phyloP scores from a whole-genome alignment of 1,140 invertebrate genomes.

The Berghia stephanieae region DNA sequence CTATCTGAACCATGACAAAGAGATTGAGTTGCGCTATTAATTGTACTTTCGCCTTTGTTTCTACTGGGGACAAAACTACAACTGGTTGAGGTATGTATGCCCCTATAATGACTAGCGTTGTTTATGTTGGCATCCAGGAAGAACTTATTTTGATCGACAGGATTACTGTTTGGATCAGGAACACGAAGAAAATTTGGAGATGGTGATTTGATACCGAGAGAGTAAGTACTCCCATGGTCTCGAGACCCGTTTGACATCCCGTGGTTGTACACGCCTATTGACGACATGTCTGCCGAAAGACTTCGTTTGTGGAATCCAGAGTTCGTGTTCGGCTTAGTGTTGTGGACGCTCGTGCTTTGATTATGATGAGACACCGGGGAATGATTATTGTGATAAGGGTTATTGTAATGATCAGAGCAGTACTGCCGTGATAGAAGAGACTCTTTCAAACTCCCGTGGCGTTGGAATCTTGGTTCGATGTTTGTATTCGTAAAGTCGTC shows the following conservation, averaged over 20 bases:
- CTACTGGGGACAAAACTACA: too few relatives aligned
- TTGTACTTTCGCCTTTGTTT: too few relatives aligned
- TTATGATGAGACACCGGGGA: neutral
- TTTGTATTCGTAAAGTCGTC: neutral
- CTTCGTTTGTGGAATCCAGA: constrained; percentile 4
- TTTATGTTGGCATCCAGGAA: too few relatives aligned
- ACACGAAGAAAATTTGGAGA: constrained; percentile 18
- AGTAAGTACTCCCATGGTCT: neutral
- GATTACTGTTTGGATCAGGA: neutral
- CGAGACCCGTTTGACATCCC: too few relatives aligned
- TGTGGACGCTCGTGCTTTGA: constrained; percentile 16
- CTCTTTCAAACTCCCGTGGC: too few relatives aligned
- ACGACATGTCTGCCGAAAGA: constrained; percentile 4
- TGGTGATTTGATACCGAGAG: constrained; percentile 15
- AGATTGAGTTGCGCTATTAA: neutral
- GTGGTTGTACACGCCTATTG: neutral
- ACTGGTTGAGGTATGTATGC: too few relatives aligned
- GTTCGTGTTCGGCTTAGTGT: neutral
- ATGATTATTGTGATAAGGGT: neutral
- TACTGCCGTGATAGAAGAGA: neutral
- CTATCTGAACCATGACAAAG: constrained; percentile 22
- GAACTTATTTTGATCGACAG: neutral
- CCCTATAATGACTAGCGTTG: neutral
- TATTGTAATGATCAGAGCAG: neutral
- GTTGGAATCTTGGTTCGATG: neutral